A percentile compares a stretch with the other conserved stretches of the same genome.
These are phyloP conservation scores for Lochmaea crataegi DNA, from an alignment of 2,888 invertebrate genomes.

Conservation along the genomic window DNA sequence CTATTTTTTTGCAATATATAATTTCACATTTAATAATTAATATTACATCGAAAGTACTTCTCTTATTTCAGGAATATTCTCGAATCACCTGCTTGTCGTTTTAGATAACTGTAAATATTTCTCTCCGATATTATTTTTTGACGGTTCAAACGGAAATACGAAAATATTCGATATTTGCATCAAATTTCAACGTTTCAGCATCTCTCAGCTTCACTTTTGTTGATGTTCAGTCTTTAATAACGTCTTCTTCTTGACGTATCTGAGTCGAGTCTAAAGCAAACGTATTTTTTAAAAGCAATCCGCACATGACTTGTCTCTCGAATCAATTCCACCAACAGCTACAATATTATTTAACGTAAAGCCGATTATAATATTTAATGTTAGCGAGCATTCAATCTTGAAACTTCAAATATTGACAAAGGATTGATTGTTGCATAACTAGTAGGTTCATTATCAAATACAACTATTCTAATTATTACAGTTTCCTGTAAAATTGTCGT, in stretches of 20 bases:
- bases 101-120: background rate
- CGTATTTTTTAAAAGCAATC: constrained; percentile 7
- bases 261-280: constrained; percentile 10
- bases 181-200: constrained; percentile 7
- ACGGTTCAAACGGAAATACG: constrained; percentile 5
- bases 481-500: no score
- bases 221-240: constrained; percentile 17
- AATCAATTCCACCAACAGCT: constrained; percentile 2
- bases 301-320: background rate
- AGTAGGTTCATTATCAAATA: no score
- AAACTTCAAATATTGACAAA: no score
- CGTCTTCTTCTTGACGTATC: constrained; percentile 1
- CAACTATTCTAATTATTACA: no score
- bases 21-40: background rate
- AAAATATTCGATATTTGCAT: constrained; percentile 17
- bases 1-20: background rate
- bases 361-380: no score
- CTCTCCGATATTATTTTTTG: constrained; percentile 12
- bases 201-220: constrained; percentile 2
- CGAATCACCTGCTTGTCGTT: background rate
- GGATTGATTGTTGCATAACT: no score
- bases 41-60: background rate
- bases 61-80: background rate
- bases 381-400: no score
- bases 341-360: background rate